Percentiles rank a stretch among this genome's conserved stretches.
Conservation (phyloP, 2,888 invertebrate genomes). For the Phragmatobia fuliginosa region DNA sequence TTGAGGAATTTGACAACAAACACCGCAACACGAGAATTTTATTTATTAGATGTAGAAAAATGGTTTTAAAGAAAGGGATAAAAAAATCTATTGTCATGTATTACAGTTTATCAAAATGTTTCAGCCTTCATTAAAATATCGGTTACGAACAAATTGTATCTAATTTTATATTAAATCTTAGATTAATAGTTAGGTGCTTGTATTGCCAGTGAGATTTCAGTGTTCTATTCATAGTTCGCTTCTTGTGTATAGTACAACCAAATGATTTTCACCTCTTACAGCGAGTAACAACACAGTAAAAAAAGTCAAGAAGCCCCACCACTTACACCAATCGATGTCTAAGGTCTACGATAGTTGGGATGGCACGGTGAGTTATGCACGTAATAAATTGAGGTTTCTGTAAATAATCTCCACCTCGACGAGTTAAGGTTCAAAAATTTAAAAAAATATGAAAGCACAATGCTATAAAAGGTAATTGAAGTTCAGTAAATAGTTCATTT, state of each 20-base stretch:
- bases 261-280: slow-evolving; percentile 46
- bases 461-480: too few species aligned
- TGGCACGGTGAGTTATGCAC: slow-evolving; percentile 59
- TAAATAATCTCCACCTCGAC: too few species aligned
- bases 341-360: slow-evolving; percentile 71
- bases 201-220: not conserved
- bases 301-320: slow-evolving; percentile 75
- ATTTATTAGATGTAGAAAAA: too few species aligned
- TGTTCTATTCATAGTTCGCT: not conserved
- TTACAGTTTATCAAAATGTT: too few species aligned
- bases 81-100: too few species aligned
- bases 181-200: not conserved
- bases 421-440: not conserved
- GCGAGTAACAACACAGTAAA: slow-evolving; percentile 81
- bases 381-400: slow-evolving; percentile 1
- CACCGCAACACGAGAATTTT: too few species aligned
- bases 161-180: too few species aligned
- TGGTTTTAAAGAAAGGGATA: too few species aligned
- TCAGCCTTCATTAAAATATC: not conserved
- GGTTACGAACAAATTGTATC: too few species aligned
- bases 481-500: too few species aligned
- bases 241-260: not conserved
- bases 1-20: too few species aligned
- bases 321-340: slow-evolving; percentile 44
- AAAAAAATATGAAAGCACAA: too few species aligned